Conservation (phyloP, 2,888 invertebrate species). For the Fabriciana adippe region DNA sequence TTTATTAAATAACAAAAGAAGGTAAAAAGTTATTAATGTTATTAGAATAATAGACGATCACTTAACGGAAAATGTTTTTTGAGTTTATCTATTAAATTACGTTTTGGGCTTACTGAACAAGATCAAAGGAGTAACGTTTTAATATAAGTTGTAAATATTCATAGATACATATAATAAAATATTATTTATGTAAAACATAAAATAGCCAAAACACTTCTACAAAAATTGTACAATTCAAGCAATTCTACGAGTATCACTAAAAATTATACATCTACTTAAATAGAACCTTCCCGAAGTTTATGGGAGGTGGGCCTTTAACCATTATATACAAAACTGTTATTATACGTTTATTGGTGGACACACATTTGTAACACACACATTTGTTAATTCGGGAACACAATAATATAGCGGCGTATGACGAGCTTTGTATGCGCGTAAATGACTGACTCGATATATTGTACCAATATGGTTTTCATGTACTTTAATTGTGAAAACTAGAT, state of each 20-base stretch:
- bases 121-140: slow-evolving; percentile 16
- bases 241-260: slow-evolving; percentile 32
- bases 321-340: slow-evolving; percentile 34
- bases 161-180: slow-evolving; percentile 11
- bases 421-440: slow-evolving; percentile 48
- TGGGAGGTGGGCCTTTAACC: slow-evolving; percentile 37
- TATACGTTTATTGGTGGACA: slow-evolving; percentile 32
- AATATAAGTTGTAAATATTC: slow-evolving; percentile 2
- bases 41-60: too few species aligned
- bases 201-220: slow-evolving; percentile 73
- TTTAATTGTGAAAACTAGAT: slow-evolving; percentile 1
- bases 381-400: slow-evolving; percentile 70
- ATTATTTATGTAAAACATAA: slow-evolving; percentile 56
- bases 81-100: too few species aligned
- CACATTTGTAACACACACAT: slow-evolving; percentile 52
- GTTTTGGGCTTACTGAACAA: slow-evolving; percentile 1
- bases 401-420: slow-evolving; percentile 77
- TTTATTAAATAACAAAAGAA: too few species aligned
- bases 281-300: slow-evolving; percentile 37
- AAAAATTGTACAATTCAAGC: slow-evolving; percentile 34
- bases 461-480: background rate
- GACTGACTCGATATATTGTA: slow-evolving; percentile 11
- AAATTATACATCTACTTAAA: slow-evolving; percentile 37
- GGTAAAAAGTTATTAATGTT: too few species aligned
- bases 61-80: too few species aligned